Evolutionary conservation across 2,888 invertebrate species (phyloP).

Genomic region (Coenonympha glycerion): DNA sequence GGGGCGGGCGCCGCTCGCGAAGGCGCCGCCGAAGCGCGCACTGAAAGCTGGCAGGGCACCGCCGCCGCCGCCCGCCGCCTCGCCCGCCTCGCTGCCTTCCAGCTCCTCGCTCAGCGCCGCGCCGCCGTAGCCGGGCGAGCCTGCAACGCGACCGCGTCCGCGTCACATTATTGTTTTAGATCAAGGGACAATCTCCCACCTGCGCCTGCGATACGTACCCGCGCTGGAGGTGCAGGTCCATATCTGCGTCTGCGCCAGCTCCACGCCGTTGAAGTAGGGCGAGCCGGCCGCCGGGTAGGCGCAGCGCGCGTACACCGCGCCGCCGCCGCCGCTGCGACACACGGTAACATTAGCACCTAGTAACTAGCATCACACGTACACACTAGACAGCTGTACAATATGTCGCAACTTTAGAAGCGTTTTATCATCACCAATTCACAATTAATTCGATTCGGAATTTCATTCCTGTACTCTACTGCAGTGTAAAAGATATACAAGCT

Average conservation of each 20-base stretch:
- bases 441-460: too few relatives aligned
- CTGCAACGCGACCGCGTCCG: constrained; percentile 36
- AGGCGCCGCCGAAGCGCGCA: constrained; percentile 69
- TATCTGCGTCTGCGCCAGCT: constrained; percentile 47
- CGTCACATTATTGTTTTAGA: too few relatives aligned
- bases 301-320: constrained; percentile 52
- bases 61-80: constrained; percentile 44
- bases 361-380: not conserved
- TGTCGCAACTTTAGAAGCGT: too few relatives aligned
- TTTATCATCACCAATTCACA: too few relatives aligned
- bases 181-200: too few relatives aligned
- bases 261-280: constrained; percentile 53
- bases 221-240: constrained; percentile 58
- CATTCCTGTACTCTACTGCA: too few relatives aligned
- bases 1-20: constrained; percentile 49
- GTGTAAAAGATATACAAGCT: too few relatives aligned
- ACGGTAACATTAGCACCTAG: constrained; percentile 25
- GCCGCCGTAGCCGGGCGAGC: not conserved
- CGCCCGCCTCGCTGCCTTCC: constrained; percentile 36
- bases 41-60: constrained; percentile 74
- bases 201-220: constrained; percentile 42
- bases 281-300: constrained; percentile 45
- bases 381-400: too few relatives aligned
- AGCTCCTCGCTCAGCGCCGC: constrained; percentile 30
- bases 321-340: constrained; percentile 36